phyloP scores from a whole-genome alignment of 2,888 invertebrate species.

The Hymenopus coronatus region DNA sequence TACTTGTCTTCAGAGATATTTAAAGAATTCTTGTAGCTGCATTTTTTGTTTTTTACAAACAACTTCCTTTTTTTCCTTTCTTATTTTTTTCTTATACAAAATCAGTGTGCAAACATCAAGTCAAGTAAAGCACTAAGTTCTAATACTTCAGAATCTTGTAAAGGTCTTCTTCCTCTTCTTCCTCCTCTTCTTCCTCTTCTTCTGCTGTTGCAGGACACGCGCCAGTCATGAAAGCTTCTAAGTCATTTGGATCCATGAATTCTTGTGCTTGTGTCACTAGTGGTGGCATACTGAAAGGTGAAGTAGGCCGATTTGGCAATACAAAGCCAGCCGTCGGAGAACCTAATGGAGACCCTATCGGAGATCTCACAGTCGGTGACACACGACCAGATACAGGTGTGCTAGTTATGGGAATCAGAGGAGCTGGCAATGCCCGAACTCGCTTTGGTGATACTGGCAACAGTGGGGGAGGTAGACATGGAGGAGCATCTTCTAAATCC shows the following conservation, averaged over 20 bases:
- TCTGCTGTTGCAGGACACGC: too few relatives aligned
- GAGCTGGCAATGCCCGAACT: not conserved
- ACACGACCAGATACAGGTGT: not conserved
- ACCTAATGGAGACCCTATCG: not conserved
- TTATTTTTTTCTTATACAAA: too few relatives aligned
- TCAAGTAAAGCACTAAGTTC: not conserved
- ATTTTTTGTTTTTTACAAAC: too few relatives aligned
- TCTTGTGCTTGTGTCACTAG: too few relatives aligned
- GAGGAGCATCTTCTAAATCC: not conserved
- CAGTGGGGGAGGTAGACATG: not conserved
- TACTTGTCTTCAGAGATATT: too few relatives aligned
- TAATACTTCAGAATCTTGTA: not conserved
- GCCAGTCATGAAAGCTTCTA: too few relatives aligned
- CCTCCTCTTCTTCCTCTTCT: not conserved
- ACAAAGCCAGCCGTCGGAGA: too few relatives aligned
- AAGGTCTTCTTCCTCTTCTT: not conserved
- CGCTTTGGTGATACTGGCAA: not conserved
- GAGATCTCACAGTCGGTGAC: not conserved
- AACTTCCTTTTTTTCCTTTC: too few relatives aligned
- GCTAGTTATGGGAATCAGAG: not conserved
- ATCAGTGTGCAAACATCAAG: too few relatives aligned
- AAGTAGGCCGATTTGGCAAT: not conserved
- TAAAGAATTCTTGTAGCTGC: too few relatives aligned
- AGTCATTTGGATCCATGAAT: too few relatives aligned
- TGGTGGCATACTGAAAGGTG: not conserved